Base-by-base conservation (phyloP, 2,888 invertebrate species). In the Odontocerum albicorne region DNA sequence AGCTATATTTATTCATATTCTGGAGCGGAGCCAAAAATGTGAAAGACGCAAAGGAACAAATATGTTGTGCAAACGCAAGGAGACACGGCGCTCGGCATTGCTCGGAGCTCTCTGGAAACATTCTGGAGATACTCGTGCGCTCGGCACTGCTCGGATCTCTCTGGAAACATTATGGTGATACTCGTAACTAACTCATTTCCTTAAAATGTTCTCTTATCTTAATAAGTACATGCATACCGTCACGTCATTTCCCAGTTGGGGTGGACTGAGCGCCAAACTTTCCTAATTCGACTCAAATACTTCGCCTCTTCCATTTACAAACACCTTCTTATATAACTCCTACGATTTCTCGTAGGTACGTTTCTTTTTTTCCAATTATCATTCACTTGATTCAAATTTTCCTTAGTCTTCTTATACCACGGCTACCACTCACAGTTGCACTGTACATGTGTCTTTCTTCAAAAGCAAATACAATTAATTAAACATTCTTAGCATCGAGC, bases 1-100 rank as follows among this genome's bases (percentile, higher is more conserved):
- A 36, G 36, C 27, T 47, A 47, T 47, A 33, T 47, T 36, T 47
- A 36, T 47, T 38, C 47, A 13, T 15, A 22, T 27, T 38, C 36
- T 47, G 47, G 47, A 13, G n/a, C 16, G 12, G 13, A n/a, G 36
- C 47, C 47, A 47, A 20, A 21, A 36, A 36, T 36, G 47, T 15
- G 27, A 12, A 13, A 20, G 27, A 22, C 6, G 15, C 35, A 47
- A 36, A 35, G 47, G 36, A 47, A 47, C 33, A 47, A 36, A 13
- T 45, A 27, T 27, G n/a, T n/a, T n/a, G n/a, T 27, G 27, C 27
- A 10, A 27, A 10, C 27, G 27, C 6, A 10, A 27, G 4, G 6
- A 4, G 27, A 27, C 27, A 10, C 27, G 27, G 6, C 27, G 10
- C 27, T 10, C 27, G 27, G 6, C 27, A 10, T 27, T 10, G 4